Evolutionary conservation across 1,140 invertebrate genomes (phyloP).

Genomic region (Galleria mellonella): DNA sequence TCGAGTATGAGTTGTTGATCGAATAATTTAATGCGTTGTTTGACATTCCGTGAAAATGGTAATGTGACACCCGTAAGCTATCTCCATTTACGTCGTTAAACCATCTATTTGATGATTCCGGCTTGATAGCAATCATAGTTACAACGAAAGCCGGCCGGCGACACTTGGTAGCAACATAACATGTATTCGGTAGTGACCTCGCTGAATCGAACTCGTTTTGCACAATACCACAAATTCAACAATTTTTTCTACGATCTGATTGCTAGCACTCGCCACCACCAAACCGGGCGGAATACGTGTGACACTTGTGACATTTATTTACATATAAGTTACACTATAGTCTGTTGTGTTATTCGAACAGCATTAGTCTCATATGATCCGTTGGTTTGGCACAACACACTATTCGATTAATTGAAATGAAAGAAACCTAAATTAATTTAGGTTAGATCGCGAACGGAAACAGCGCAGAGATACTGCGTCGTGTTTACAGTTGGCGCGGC

Average conservation of each 20-base stretch:
- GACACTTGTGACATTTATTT: slow-evolving; percentile 52
- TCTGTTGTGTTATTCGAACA: slow-evolving; percentile 24
- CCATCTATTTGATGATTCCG: slow-evolving; percentile 28
- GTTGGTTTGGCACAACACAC: slow-evolving; percentile 62
- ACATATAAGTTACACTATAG: slow-evolving; percentile 40
- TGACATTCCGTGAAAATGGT: slow-evolving; percentile 39
- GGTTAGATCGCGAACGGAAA: slow-evolving; percentile 58
- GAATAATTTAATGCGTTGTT: slow-evolving; percentile 36
- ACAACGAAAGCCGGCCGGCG: slow-evolving; percentile 33
- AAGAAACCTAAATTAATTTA: slow-evolving; percentile 27
- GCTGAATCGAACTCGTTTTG: slow-evolving; percentile 45
- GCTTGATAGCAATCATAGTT: slow-evolving; percentile 24
- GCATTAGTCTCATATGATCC: slow-evolving; percentile 35
- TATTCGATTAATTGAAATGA: slow-evolving; percentile 17
- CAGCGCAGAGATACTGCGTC: slow-evolving; percentile 54
- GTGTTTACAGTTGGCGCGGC: slow-evolving; percentile 65
- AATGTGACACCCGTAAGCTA: slow-evolving; percentile 35
- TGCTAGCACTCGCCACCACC: slow-evolving; percentile 35
- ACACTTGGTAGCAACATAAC: slow-evolving; percentile 16
- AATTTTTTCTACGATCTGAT: slow-evolving; percentile 48
- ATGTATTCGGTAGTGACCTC: slow-evolving; percentile 42
- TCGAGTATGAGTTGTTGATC: slow-evolving; percentile 12
- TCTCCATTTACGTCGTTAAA: slow-evolving; percentile 29
- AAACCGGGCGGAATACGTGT: slow-evolving; percentile 29
- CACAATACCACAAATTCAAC: slow-evolving; percentile 42